Conservation (phyloP, 2,797 vertebrate species). For the Manis pentadactyla region DNA sequence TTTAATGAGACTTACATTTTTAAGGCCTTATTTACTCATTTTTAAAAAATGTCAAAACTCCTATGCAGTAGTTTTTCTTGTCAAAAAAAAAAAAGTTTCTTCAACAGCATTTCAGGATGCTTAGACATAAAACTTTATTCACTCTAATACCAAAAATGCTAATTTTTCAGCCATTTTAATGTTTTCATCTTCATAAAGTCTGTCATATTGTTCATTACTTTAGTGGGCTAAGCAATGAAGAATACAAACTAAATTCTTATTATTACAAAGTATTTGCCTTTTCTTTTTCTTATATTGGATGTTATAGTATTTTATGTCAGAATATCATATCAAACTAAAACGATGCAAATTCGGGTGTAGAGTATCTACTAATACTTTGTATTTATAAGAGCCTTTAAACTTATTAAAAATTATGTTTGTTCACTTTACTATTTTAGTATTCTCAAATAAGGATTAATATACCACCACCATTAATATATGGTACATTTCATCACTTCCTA, state of each 20-base stretch:
- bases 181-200: slow-evolving; percentile 57
- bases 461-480: background rate
- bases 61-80: slow-evolving; percentile 34
- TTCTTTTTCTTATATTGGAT: slow-evolving; percentile 53
- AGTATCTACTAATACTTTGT: background rate
- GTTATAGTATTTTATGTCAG: background rate
- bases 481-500: background rate
- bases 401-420: background rate
- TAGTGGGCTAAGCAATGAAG: slow-evolving; percentile 36
- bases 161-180: slow-evolving; percentile 50
- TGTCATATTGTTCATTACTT: slow-evolving; percentile 48
- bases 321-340: slow-evolving; percentile 56
- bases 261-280: slow-evolving; percentile 22
- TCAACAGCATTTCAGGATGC: slow-evolving; percentile 64
- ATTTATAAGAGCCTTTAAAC: background rate
- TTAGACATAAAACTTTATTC: slow-evolving; percentile 64
- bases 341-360: background rate
- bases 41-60: slow-evolving; percentile 63
- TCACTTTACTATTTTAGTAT: background rate
- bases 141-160: slow-evolving; percentile 23
- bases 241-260: slow-evolving; percentile 57
- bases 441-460: background rate
- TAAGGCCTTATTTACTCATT: slow-evolving; percentile 58
- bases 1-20: slow-evolving; percentile 73
- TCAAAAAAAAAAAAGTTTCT: slow-evolving; percentile 26